phyloP scores from a whole-genome alignment of 1,140 invertebrate genomes.

The Polyergus mexicanus region DNA sequence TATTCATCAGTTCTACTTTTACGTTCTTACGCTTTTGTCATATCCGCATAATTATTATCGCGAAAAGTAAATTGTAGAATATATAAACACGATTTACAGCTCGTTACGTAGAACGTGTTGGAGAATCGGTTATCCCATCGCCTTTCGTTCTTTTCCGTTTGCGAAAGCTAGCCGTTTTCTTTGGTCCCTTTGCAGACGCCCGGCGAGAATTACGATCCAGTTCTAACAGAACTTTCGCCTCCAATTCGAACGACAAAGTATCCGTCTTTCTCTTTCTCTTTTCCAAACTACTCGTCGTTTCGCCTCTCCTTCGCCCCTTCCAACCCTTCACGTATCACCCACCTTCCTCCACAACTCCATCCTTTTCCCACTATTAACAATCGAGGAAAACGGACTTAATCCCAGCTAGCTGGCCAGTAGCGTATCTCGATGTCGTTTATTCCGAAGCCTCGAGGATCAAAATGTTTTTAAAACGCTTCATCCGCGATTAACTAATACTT shows the following conservation, averaged over 20 bases:
- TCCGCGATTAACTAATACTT: constrained; percentile 63
- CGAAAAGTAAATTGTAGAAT: constrained; percentile 23
- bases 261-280: constrained; percentile 34
- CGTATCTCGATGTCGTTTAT: constrained; percentile 50
- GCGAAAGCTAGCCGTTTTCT: constrained; percentile 61
- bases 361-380: constrained; percentile 42
- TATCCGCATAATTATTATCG: constrained; percentile 37
- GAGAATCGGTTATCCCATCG: constrained; percentile 58
- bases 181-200: constrained; percentile 63
- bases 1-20: neutral
- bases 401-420: constrained; percentile 42
- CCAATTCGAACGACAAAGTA: constrained; percentile 72
- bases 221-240: constrained; percentile 71
- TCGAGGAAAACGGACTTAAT: constrained; percentile 68
- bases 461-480: constrained; percentile 64
- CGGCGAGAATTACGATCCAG: constrained; percentile 70
- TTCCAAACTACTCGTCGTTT: constrained; percentile 25
- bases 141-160: constrained; percentile 47
- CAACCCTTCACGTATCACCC: constrained; percentile 27
- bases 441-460: constrained; percentile 19
- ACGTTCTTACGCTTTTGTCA: neutral
- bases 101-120: constrained; percentile 55
- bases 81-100: constrained; percentile 59
- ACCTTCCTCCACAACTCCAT: constrained; percentile 24
- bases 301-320: neutral